phyloP scores from a whole-genome alignment of 2,797 vertebrate species.

The Lacerta viridis region DNA sequence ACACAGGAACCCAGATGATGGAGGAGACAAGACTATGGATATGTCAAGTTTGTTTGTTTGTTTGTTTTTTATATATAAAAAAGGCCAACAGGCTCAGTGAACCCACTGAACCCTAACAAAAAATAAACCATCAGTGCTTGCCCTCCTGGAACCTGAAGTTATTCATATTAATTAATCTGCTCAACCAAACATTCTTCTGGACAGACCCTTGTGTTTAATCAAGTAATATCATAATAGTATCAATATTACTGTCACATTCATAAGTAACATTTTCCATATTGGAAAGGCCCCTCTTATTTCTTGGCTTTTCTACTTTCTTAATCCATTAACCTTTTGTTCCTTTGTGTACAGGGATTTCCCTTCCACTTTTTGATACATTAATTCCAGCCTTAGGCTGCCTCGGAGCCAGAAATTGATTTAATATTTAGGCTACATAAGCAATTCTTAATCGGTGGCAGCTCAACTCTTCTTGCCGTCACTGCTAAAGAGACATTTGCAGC shows the following conservation, averaged over 20 bases:
- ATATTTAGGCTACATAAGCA: slow-evolving; percentile 41
- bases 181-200: neutral
- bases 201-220: slow-evolving; percentile 51
- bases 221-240: slow-evolving; percentile 39
- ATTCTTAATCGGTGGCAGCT: slow-evolving; percentile 38
- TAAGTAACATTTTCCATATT: slow-evolving; percentile 58
- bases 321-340: slow-evolving; percentile 65
- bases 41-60: slow-evolving; percentile 7
- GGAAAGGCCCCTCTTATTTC: slow-evolving; percentile 58
- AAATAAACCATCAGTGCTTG: slow-evolving; percentile 61
- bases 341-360: slow-evolving; percentile 63
- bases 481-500: neutral
- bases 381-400: slow-evolving; percentile 68
- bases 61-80: too few species aligned
- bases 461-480: neutral
- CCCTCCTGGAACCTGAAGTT: slow-evolving; percentile 32
- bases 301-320: slow-evolving; percentile 48
- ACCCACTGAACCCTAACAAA: slow-evolving; percentile 55
- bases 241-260: slow-evolving; percentile 67
- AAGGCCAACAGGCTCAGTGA: slow-evolving; percentile 36
- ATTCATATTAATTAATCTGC: slow-evolving; percentile 42
- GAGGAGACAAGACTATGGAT: slow-evolving; percentile 53
- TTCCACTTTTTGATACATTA: slow-evolving; percentile 67
- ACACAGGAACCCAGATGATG: slow-evolving; percentile 22
- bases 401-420: slow-evolving; percentile 63